Evolutionary conservation across 2,888 invertebrate genomes (phyloP).

Genomic region (Chrysolina haemoptera): DNA sequence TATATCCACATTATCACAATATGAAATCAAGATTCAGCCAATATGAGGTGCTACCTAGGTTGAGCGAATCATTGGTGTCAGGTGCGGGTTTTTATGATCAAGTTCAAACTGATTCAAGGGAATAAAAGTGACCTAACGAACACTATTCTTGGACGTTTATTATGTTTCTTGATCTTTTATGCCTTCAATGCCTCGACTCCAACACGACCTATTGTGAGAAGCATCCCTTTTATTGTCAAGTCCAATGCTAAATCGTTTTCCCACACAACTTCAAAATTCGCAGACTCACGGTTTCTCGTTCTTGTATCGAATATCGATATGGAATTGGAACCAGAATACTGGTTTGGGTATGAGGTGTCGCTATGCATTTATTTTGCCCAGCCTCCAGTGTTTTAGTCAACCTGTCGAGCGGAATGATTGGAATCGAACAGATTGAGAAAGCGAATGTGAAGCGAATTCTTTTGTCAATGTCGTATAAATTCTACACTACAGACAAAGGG

Average conservation of each 20-base stretch:
- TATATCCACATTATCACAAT: no score
- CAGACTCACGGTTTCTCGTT: not conserved
- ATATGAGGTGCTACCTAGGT: no score
- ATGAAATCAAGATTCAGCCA: no score
- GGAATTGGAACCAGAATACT: not conserved
- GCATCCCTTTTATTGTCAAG: not conserved
- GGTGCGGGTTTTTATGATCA: no score
- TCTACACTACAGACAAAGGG: no score
- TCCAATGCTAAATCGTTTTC: not conserved
- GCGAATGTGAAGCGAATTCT: not conserved
- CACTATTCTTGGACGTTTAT: no score
- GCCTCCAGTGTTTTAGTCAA: not conserved
- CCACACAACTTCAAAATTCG: not conserved
- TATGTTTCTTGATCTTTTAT: no score
- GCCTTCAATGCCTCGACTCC: no score
- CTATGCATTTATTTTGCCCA: not conserved
- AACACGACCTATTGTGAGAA: not conserved
- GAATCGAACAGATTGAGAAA: slow-evolving; percentile 4
- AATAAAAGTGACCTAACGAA: no score
- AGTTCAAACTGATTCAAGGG: no score
- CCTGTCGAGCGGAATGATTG: not conserved
- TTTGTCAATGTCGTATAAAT: not conserved
- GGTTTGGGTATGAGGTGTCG: not conserved
- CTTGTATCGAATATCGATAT: slow-evolving; percentile 1
- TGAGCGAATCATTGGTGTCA: no score